Evolutionary conservation across 2,797 vertebrate species (phyloP), one percentile per base, ranked within the genome.

Genomic region (Gastrophryne carolinensis): DNA sequence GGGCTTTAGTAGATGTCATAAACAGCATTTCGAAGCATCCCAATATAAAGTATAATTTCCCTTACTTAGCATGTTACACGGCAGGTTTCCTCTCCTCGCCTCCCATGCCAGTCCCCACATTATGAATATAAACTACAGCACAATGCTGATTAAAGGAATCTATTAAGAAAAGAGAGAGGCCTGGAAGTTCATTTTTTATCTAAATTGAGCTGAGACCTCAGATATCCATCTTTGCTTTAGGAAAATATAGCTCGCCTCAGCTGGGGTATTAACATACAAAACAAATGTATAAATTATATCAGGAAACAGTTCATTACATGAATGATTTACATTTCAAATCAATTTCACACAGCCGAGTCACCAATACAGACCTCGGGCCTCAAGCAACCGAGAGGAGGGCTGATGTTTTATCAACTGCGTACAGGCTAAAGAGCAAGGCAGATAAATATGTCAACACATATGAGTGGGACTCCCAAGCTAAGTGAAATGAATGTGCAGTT

Each of bases 261-360:
- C 27, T 34, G 9, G 29, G 50, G 56, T 49, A 72, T 61, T 72
- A 61, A 61, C 37, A 35, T 72, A 72, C 64, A 53, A 67, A 67
- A 54, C 49, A 67, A 54, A 67, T 49, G 56, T 60, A 47, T 72
- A 72, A 72, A 72, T 61, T 72, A 61, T 72, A 61, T 61, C 35
- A 27, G 53, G 44, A 72, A 72, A 72, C 69, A 72, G 69, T 61
- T 72, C 69, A 61, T 61, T 72, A 72, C 56, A 35, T 61, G 41
- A 72, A 60, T 61, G 56, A 72, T 72, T 72, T 72, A 61, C 69
- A 49, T n/a, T 60, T 61, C 41, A 72, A 67, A 72, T 47, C 39
- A 72, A 72, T 61, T 49, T 72, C 34, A 61, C 41, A 50, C 26
- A 5, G 56, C 57, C 34, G 44, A 34, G 69, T 15, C 57, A 50